Percentiles rank a stretch among this genome's conserved stretches.
phyloP scores from a whole-genome alignment of 2,888 invertebrate species.

The Sinohyriopsis cumingii region DNA sequence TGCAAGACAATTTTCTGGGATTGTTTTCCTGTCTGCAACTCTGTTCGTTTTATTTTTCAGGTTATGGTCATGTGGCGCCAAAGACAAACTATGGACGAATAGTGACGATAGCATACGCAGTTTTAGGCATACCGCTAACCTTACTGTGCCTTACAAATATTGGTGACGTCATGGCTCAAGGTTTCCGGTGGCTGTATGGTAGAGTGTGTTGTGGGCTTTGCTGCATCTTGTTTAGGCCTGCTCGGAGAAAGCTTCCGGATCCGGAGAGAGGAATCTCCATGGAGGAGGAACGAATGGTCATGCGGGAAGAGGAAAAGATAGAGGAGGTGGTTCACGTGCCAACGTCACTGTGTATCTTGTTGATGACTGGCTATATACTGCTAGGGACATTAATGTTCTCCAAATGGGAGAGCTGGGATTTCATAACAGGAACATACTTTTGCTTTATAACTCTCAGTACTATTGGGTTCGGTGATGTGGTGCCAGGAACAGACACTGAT shows the following conservation, averaged over 20 bases:
- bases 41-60: slow-evolving; percentile 46
- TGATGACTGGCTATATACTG: slow-evolving; percentile 69
- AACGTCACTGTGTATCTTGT: slow-evolving; percentile 67
- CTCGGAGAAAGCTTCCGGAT: slow-evolving; percentile 48
- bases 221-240: slow-evolving; percentile 57
- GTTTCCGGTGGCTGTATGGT: slow-evolving; percentile 76
- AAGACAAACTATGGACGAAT: slow-evolving; percentile 65
- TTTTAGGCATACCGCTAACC: slow-evolving; percentile 69
- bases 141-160: slow-evolving; percentile 69
- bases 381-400: slow-evolving; percentile 69
- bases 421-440: slow-evolving; percentile 68
- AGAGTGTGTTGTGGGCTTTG: slow-evolving; percentile 68
- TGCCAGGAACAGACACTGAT: slow-evolving; percentile 58
- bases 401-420: slow-evolving; percentile 69
- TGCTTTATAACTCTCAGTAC: slow-evolving; percentile 71
- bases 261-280: slow-evolving; percentile 52
- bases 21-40: too few species aligned
- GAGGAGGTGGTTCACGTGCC: slow-evolving; percentile 68
- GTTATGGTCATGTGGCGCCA: slow-evolving; percentile 70
- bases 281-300: slow-evolving; percentile 33
- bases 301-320: slow-evolving; percentile 48
- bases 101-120: slow-evolving; percentile 69
- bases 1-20: too few species aligned
- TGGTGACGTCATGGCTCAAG: slow-evolving; percentile 70
- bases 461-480: slow-evolving; percentile 71